Percentiles rank a stretch among this genome's conserved stretches.
Conservation (phyloP, 1,140 invertebrate genomes). For the Meloidogyne floridensis region DNA sequence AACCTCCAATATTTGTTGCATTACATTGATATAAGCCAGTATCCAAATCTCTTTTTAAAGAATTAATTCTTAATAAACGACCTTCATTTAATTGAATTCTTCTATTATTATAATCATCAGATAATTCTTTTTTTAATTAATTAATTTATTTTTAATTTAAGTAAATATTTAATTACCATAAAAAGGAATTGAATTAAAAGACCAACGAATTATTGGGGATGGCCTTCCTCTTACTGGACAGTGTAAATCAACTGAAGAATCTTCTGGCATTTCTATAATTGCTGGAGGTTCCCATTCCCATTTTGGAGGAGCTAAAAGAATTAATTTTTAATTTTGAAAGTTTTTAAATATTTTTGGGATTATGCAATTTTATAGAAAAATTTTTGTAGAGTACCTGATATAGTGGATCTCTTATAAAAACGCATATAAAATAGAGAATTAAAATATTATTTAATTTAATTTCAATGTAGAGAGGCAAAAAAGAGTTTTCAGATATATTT, state of each 20-base stretch:
- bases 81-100: constrained; percentile 64
- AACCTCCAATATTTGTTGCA: constrained; percentile 94
- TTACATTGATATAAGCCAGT: constrained; percentile 98
- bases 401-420: too few relatives aligned
- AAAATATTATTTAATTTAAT: too few relatives aligned
- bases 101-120: constrained; percentile 73
- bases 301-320: constrained; percentile 76
- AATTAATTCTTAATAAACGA: constrained; percentile 71
- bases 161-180: constrained; percentile 40
- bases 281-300: constrained; percentile 85
- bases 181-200: constrained; percentile 80
- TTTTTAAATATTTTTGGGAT: too few relatives aligned
- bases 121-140: constrained; percentile 70
- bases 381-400: too few relatives aligned
- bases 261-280: constrained; percentile 84
- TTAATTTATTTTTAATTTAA: constrained; percentile 15
- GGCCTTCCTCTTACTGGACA: constrained; percentile 87
- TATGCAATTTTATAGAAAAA: too few relatives aligned
- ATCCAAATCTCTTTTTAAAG: constrained; percentile 79
- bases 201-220: constrained; percentile 88
- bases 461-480: too few relatives aligned
- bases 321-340: too few relatives aligned
- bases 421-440: too few relatives aligned
- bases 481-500: too few relatives aligned
- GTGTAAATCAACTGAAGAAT: constrained; percentile 81